Evolutionary conservation across 2,888 invertebrate genomes (phyloP), one percentile per base, ranked within the genome.

Genomic region (Lycocerus yunnanus): DNA sequence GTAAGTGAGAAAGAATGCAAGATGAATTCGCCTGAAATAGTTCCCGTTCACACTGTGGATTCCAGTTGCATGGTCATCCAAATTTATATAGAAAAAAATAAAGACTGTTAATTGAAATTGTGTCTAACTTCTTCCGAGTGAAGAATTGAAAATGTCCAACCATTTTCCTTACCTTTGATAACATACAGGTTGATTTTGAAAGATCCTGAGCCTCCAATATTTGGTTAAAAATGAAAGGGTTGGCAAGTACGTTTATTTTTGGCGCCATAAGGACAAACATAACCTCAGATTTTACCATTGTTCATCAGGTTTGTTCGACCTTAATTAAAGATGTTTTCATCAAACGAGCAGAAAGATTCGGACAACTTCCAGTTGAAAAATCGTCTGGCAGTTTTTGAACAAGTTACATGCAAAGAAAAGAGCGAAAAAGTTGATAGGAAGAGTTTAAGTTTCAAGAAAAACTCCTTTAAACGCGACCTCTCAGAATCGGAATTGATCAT

Each of bases 21-120:
- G 68, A 81, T 85, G 68, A 71, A 79, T 58, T 80, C 82, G 68
- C 81, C 84, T 63, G 84, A 85, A 66, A 85, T 90, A 69, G 79
- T 89, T 10, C 90, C 90, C 20, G 58, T 90, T 27, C 85, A 88
- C 78, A 86, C 84, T 58, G 77, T 89, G 20, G 84, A 87, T 73
- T 86, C 85, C 9, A 85, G 88, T 78, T 83, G 85, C 78, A 81
- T 89, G 72, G 84, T 81, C 27, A 73, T 87, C 67, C 86, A 88
- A 80, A 81, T 85, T 60, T 87, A 83, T 80, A 78, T 85, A 63
- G 86, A 87, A 81, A 84, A 83, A 80, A 71, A 20, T 20, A 63
- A 63, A 43, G 43, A 13, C 13, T n/a, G 8, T n/a, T 43, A 5
- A 43, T 43, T 43, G 6, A 43, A 43, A 2, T 43, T n/a, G n/a